Evolutionary conservation across 1,140 invertebrate species (phyloP).

Genomic region (Phocides pigmalion): DNA sequence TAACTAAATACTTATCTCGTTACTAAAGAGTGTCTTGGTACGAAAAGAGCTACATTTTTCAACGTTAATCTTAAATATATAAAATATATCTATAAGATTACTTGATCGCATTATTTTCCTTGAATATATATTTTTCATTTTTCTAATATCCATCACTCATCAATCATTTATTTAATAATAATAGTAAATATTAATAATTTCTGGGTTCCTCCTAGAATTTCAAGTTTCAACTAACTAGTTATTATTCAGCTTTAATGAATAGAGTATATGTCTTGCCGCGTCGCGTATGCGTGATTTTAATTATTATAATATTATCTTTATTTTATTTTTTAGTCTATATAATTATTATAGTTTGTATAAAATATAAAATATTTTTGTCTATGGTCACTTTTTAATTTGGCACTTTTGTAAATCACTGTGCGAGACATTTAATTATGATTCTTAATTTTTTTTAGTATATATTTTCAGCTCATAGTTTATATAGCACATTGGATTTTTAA

Average conservation of each 20-base stretch:
- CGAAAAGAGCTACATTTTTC: too few species aligned
- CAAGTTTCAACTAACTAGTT: background rate
- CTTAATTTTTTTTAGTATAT: too few species aligned
- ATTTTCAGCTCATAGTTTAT: too few species aligned
- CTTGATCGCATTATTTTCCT: too few species aligned
- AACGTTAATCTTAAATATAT: too few species aligned
- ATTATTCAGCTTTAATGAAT: constrained; percentile 21
- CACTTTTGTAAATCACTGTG: constrained; percentile 1
- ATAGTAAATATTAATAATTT: constrained; percentile 1
- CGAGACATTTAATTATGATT: too few species aligned
- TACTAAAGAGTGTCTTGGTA: too few species aligned
- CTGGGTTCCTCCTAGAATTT: background rate
- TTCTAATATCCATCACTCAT: too few species aligned
- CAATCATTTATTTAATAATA: background rate
- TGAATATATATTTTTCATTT: too few species aligned
- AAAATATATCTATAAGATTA: too few species aligned
- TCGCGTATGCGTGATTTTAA: constrained; percentile 7
- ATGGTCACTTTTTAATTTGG: constrained; percentile 24
- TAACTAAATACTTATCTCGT: too few species aligned
- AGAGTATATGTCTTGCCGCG: constrained; percentile 20
- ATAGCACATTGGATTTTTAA: too few species aligned
- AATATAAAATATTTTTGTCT: constrained; percentile 7
- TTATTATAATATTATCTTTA: constrained; percentile 3
- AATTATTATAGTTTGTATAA: background rate
- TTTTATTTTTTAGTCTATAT: constrained; percentile 11